Evolutionary conservation across 2,888 invertebrate genomes (phyloP).

Genomic region (Lasioglossum pauxillum): DNA sequence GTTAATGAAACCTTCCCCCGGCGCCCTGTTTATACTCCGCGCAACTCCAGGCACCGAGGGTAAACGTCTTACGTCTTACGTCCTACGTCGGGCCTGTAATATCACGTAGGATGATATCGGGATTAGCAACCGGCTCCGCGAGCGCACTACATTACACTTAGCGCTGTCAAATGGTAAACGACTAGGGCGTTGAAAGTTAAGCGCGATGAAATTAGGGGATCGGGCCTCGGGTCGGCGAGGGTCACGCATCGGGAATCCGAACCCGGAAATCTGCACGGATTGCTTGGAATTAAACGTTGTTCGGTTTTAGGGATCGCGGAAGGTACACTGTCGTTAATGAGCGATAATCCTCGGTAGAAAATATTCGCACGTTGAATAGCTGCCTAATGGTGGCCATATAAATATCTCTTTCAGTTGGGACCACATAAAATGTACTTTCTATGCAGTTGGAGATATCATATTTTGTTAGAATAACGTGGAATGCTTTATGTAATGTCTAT

Average conservation of each 20-base stretch:
- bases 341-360: background rate
- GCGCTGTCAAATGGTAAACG: constrained; percentile 27
- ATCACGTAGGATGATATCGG: constrained; percentile 50
- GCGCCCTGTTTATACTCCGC: constrained; percentile 39
- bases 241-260: constrained; percentile 41
- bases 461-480: too few species aligned
- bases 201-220: constrained; percentile 47
- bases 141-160: constrained; percentile 36
- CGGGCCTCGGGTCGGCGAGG: background rate
- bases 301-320: background rate
- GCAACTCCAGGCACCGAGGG: constrained; percentile 35
- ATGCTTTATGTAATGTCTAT: too few species aligned
- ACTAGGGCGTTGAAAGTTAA: constrained; percentile 37
- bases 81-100: constrained; percentile 26
- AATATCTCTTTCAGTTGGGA: background rate
- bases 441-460: too few species aligned
- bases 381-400: too few species aligned
- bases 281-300: constrained; percentile 18
- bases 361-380: too few species aligned
- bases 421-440: too few species aligned
- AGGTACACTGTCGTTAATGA: background rate
- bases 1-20: constrained; percentile 42
- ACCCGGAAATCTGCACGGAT: constrained; percentile 27
- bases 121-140: constrained; percentile 41
- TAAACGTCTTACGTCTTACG: constrained; percentile 51